Evolutionary conservation across 2,888 invertebrate genomes (phyloP).

Genomic region (Nomada goodeniana): DNA sequence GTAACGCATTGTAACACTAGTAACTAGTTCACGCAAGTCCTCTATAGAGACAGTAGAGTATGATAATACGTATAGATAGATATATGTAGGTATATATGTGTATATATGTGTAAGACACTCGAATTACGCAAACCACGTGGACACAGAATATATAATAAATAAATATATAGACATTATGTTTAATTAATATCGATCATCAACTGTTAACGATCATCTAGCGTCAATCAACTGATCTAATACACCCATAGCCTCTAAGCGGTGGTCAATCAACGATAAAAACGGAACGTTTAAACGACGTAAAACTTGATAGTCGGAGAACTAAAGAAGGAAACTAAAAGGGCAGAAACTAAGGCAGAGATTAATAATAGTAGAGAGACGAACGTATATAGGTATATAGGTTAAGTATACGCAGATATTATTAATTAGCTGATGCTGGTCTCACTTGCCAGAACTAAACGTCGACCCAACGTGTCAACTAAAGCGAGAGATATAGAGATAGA

Average conservation of each 20-base stretch:
- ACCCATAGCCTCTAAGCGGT: constrained; percentile 77
- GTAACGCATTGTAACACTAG: constrained; percentile 62
- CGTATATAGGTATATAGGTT: constrained; percentile 16
- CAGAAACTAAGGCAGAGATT: constrained; percentile 49
- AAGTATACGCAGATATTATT: constrained; percentile 29
- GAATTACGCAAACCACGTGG: constrained; percentile 65
- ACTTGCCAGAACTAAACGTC: constrained; percentile 63
- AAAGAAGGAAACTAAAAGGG: constrained; percentile 51
- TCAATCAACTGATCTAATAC: constrained; percentile 77
- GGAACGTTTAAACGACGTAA: constrained; percentile 34
- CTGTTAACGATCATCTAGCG: constrained; percentile 65
- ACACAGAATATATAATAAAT: constrained; percentile 61
- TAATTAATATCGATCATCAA: constrained; percentile 67
- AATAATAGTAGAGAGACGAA: constrained; percentile 35
- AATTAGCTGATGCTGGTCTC: constrained; percentile 63
- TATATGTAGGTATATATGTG: constrained; percentile 38
- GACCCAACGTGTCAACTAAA: constrained; percentile 64
- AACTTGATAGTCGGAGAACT: constrained; percentile 31
- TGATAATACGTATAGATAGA: constrained; percentile 40
- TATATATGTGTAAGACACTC: constrained; percentile 50
- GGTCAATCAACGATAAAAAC: constrained; percentile 54
- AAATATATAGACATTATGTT: constrained; percentile 52
- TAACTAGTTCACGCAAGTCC: constrained; percentile 65
- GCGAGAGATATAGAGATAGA: constrained; percentile 41
- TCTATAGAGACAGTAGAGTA: constrained; percentile 61